Conservation (phyloP, 2,888 invertebrate genomes). For the Cynaeus angustus region DNA sequence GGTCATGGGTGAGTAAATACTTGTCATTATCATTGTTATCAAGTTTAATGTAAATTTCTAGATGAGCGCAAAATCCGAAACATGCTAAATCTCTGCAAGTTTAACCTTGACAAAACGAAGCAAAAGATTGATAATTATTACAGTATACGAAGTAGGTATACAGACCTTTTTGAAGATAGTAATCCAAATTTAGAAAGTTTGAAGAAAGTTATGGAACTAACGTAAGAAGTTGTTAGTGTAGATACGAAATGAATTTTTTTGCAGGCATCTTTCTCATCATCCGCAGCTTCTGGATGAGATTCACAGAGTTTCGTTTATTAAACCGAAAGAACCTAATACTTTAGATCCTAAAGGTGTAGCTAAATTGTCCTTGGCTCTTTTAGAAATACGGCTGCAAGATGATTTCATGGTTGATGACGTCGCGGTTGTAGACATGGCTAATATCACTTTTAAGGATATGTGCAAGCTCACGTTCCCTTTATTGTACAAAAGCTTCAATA, state of each 20-base stretch:
- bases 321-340: not conserved
- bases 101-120: conserved; percentile 4
- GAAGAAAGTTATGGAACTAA: not conserved
- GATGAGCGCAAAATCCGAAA: conserved; percentile 47
- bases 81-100: conserved; percentile 50
- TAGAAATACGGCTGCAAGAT: conserved; percentile 13
- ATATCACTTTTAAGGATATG: conserved; percentile 5
- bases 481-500: no score
- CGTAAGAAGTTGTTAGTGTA: not conserved
- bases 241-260: not conserved
- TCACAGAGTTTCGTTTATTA: not conserved
- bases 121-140: conserved; percentile 3
- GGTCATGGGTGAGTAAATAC: conserved; percentile 47
- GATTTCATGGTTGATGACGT: conserved; percentile 18
- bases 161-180: not conserved
- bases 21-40: not conserved
- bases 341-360: not conserved
- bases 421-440: conserved; percentile 17
- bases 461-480: no score
- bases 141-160: not conserved
- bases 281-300: not conserved
- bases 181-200: not conserved
- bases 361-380: not conserved
- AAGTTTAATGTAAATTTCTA: no score
- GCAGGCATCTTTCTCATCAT: not conserved